Evolutionary conservation across 2,888 invertebrate genomes (phyloP), one percentile per base, ranked within the genome.

Genomic region (Horisme vitalbata): DNA sequence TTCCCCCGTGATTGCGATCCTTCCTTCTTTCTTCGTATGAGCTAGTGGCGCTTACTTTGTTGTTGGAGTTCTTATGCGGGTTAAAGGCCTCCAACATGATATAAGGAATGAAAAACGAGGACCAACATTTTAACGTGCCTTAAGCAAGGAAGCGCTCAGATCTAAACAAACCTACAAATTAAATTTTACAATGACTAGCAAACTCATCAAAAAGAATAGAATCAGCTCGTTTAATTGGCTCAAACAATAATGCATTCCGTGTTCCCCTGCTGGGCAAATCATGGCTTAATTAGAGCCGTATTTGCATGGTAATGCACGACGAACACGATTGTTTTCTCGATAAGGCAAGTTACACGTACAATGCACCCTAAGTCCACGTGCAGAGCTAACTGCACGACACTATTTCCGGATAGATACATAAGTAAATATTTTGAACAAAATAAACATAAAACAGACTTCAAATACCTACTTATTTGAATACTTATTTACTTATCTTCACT

Each of bases 251-350:
- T 65, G 64, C 61, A 68, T 67, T 63, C 65, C 50, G 57, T 54
- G 55, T 38, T 36, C 54, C 41, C 37, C 57, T 56, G 59, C 61
- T 60, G 51, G 55, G 50, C 52, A 55, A 53, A 57, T 57, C 70
- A 76, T 65, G 63, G 72, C 75, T 80, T 79, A 77, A 81, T 81
- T 80, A 81, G 70, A 59, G 55, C 55, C 63, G 41, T 63, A 72
- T 77, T 79, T 72, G 71, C 77, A 79, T 78, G 52, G 68, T 65
- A 66, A 71, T 66, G 65, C 56, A 59, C 57, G 56, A 58, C 58
- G 61, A 64, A 68, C 66, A 68, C 65, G 71, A 78, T 80, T 77
- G 78, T 79, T 68, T 68, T 57, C 75, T 69, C 54, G 66, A 76
- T 79, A 75, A 69, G 71, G 78, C 57, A 63, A 35, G 71, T 68